Percentiles rank a stretch among this genome's conserved stretches.
These are phyloP conservation scores for Planiliza haematocheilus DNA, from an alignment of 2,113 vertebrate species.

Conservation along the genomic window DNA sequence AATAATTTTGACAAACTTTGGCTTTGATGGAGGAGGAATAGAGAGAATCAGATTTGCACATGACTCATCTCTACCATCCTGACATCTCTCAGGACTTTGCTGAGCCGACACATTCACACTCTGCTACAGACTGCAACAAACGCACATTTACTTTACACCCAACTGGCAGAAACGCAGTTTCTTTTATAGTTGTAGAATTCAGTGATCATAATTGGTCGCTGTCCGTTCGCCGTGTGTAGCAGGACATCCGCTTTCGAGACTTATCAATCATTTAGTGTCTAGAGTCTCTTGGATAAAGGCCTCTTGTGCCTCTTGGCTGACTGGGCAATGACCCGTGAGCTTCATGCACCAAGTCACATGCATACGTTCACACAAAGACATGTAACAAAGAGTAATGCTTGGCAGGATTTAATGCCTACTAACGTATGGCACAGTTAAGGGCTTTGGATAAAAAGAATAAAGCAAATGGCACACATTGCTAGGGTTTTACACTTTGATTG, in stretches of 20 bases:
- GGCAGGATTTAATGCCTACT: conserved; percentile 4
- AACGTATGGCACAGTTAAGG: not conserved
- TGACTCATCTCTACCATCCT: conserved; percentile 41
- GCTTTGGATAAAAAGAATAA: conserved; percentile 2
- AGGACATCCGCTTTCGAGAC: conserved; percentile 54
- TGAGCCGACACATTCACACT: conserved; percentile 25
- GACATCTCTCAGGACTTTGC: conserved; percentile 15
- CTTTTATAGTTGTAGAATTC: not conserved
- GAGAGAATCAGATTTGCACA: conserved; percentile 27
- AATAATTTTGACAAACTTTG: conserved; percentile 6
- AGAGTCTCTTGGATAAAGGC: conserved; percentile 57
- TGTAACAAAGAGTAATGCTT: conserved; percentile 27
- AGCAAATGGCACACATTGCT: not conserved
- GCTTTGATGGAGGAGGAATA: conserved; percentile 17
- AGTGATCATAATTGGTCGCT: not conserved
- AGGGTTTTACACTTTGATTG: no score
- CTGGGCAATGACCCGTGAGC: conserved; percentile 61
- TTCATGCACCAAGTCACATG: conserved; percentile 15
- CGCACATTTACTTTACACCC: not conserved
- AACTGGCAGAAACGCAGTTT: not conserved
- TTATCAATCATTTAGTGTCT: conserved; percentile 73
- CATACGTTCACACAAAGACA: conserved; percentile 9
- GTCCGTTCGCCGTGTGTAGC: not conserved
- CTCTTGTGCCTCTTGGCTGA: conserved; percentile 62
- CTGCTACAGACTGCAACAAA: conserved; percentile 4